Percentiles rank a stretch among this genome's conserved stretches.
These are phyloP conservation scores for Temnopleurus reevesii DNA, from an alignment of 53 echinoderm and acorn worm species.

Conservation along the genomic window DNA sequence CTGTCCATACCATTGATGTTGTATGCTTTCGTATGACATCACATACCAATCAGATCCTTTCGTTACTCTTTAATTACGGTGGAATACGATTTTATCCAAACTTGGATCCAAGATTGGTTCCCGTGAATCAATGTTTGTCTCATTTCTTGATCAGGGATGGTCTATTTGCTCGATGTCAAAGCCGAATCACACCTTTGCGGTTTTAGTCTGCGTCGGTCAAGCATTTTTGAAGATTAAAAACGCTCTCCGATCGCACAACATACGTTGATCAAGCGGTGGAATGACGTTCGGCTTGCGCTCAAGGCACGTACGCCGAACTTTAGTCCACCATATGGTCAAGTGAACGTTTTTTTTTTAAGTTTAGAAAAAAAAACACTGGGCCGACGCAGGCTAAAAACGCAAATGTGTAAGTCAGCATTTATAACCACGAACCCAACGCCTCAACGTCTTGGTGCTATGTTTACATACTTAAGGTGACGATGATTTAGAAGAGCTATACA, in stretches of 20 bases:
- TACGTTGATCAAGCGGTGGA: no score
- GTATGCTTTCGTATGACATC: background rate
- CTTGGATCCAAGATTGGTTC: conserved; percentile 28
- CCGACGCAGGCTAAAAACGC: no score
- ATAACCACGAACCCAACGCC: background rate
- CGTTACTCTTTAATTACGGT: conserved; percentile 46
- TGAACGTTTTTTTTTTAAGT: no score
- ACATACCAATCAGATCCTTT: background rate
- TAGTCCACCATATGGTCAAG: no score
- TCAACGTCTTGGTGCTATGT: background rate
- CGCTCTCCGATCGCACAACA: no score
- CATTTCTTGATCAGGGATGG: background rate
- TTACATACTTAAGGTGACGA: conserved; percentile 28
- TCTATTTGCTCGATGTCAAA: conserved; percentile 7
- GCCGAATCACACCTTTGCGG: no score
- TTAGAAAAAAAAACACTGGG: no score
- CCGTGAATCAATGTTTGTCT: conserved; percentile 43
- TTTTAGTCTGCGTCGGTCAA: no score
- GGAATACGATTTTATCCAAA: conserved; percentile 26
- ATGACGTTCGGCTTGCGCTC: no score
- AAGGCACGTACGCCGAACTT: no score
- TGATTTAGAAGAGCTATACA: conserved; percentile 14
- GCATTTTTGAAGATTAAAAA: no score
- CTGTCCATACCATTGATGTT: background rate
- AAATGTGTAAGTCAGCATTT: no score